Evolutionary conservation across 2,888 invertebrate species (phyloP).

Genomic region (Sinopyrophorus schimmeli): DNA sequence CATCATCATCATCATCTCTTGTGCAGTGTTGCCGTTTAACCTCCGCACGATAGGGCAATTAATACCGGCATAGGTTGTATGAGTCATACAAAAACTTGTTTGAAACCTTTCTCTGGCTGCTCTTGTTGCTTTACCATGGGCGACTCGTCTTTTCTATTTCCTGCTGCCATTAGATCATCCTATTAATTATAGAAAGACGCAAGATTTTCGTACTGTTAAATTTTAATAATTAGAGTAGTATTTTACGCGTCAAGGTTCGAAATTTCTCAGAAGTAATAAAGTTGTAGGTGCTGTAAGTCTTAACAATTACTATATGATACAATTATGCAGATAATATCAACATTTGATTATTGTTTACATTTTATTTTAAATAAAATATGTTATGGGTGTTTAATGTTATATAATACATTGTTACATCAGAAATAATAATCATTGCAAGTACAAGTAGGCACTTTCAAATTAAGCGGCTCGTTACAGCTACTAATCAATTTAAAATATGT

Average conservation of each 20-base stretch:
- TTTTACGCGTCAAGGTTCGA: conserved; percentile 1
- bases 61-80: conserved; percentile 39
- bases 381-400: conserved; percentile 1
- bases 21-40: conserved; percentile 37
- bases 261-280: conserved; percentile 1
- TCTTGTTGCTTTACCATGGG: conserved; percentile 35
- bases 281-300: background rate
- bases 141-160: conserved; percentile 9
- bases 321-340: no score
- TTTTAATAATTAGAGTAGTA: conserved; percentile 3
- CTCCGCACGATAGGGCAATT: conserved; percentile 40
- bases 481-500: no score
- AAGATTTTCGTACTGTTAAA: no score
- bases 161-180: background rate
- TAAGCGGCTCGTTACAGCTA: no score
- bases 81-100: conserved; percentile 52
- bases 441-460: no score
- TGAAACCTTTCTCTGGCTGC: conserved; percentile 45
- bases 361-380: background rate
- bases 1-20: no score
- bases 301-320: no score
- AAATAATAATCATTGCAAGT: no score
- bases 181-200: background rate
- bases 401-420: no score
- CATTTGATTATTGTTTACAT: background rate